These are phyloP conservation scores for Phaetusa simplex DNA, from an alignment of 2,113 vertebrate species.

Conservation along the genomic window DNA sequence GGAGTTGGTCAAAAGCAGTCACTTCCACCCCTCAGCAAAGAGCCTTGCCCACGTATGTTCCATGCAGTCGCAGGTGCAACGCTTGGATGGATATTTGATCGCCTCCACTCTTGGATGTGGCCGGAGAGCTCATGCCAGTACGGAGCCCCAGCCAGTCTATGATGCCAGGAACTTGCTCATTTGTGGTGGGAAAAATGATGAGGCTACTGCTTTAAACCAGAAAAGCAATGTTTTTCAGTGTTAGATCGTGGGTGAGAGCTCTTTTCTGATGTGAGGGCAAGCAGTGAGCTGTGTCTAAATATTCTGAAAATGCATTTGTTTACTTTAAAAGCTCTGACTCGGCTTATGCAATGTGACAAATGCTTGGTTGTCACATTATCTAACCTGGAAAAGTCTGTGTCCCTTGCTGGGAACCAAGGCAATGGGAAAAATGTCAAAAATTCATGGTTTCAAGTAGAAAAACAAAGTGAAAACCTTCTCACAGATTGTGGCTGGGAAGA, in stretches of 20 bases:
- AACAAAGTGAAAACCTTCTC: neutral
- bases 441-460: neutral
- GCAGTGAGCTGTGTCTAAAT: neutral
- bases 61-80: rapidly evolving
- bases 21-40: neutral
- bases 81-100: neutral
- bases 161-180: neutral
- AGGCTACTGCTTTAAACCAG: neutral
- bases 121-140: rapidly evolving
- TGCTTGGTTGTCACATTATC: neutral
- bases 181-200: rapidly evolving
- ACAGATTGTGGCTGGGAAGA: neutral
- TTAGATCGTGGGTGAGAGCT: neutral
- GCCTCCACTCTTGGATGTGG: rapidly evolving
- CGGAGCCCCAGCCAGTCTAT: rapidly evolving
- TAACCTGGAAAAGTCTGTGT: neutral
- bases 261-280: neutral
- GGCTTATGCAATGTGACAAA: rapidly evolving
- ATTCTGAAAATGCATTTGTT: neutral
- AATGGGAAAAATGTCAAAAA: conserved; percentile 21
- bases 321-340: neutral
- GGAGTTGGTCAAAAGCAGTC: neutral
- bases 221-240: neutral
- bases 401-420: neutral
- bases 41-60: neutral